phyloP scores from a whole-genome alignment of 92 coral and sea anemone species.

The Epizoanthus illoricatus region DNA sequence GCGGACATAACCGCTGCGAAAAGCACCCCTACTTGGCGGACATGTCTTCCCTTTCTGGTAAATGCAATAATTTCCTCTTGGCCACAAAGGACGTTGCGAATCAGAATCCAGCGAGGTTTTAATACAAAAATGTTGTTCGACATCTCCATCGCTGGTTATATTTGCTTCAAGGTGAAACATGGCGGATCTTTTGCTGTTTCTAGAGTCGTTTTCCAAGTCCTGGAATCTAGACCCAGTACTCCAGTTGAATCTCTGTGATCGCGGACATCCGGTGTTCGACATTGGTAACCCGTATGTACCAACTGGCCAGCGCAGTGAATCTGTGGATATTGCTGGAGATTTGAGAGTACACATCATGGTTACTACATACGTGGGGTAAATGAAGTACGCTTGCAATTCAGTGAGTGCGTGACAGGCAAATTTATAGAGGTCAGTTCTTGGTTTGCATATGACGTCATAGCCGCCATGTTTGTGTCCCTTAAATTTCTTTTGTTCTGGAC shows the following conservation, averaged over 20 bases:
- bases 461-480: too few relatives aligned
- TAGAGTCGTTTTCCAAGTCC: constrained; percentile 15
- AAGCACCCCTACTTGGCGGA: background rate
- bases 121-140: constrained; percentile 3
- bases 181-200: background rate
- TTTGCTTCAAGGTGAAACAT: constrained; percentile 7
- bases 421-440: too few relatives aligned
- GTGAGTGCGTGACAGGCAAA: too few relatives aligned
- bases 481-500: too few relatives aligned
- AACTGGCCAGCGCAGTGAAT: background rate
- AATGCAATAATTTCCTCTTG: constrained; percentile 7
- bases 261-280: constrained; percentile 12
- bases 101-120: background rate
- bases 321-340: background rate
- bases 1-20: background rate
- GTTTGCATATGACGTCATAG: too few relatives aligned
- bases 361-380: background rate
- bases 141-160: constrained; percentile 4
- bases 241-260: background rate
- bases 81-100: constrained; percentile 1
- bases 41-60: constrained; percentile 1
- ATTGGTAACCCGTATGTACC: constrained; percentile 18
- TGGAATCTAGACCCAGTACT: constrained; percentile 14
- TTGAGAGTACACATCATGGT: background rate
- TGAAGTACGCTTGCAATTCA: too few relatives aligned